Evolutionary conservation across 2,888 invertebrate genomes (phyloP), one percentile per base, ranked within the genome.

Genomic region (Galeopsomyia nigrocyanea): DNA sequence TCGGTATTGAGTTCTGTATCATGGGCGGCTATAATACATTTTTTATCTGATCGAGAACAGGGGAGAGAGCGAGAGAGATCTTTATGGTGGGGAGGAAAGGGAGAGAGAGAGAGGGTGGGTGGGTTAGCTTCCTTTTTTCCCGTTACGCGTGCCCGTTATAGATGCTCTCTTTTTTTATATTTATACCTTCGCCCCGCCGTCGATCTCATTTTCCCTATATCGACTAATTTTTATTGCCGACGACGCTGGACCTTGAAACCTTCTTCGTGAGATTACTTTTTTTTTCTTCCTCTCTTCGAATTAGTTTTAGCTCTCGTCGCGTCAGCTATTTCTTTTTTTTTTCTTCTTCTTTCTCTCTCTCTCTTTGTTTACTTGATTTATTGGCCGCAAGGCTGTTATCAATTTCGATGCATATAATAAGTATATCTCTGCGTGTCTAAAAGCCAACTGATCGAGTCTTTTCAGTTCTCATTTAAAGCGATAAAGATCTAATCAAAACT

Each of bases 1-100:
- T 39, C 39, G 84, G 83, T 85, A 86, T 86, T 83, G 86, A 85
- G 84, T 84, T 82, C 84, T 82, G 85, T 84, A 85, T 85, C 85
- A 85, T 86, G 85, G 39, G 80, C 81, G 81, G 85, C 86, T 85
- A 86, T 86, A 86, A 86, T 86, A 85, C 85, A 86, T 85, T 86
- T 86, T 86, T 86, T 86, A 86, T 86, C 86, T 85, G 86, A 86
- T 86, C 82, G 83, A 86, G 86, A 84, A 85, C 26, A 5, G 26
- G 26, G 26, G 26, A 26, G 26, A 26, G 26, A 26, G 2, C 26
- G n/a, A n/a, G 31, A 7, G 31, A 31, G 85, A 84, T 86, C 84
- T 86, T 86, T 85, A 86, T 86, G 82, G 84, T 39, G 79, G 84
- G 82, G 82, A 81, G 81, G 82, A 80, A 78, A 78, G 77, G 78